These are phyloP conservation scores for Hirudinaria manillensis DNA, from an alignment of 2,888 invertebrate species.

Conservation along the genomic window DNA sequence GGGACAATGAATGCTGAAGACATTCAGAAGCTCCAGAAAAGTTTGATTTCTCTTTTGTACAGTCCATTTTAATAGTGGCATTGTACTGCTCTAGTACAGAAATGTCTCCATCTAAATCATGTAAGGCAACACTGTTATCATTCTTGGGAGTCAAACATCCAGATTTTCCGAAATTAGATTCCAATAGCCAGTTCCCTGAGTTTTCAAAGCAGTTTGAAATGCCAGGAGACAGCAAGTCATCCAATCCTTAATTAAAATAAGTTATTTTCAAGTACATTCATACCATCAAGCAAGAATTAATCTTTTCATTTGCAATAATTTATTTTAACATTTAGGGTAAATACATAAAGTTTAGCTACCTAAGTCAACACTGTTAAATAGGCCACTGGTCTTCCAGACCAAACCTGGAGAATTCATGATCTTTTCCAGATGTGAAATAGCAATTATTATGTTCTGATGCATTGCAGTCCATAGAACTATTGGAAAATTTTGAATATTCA, in stretches of 20 bases:
- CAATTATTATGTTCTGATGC: background rate
- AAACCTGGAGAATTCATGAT: constrained; percentile 21
- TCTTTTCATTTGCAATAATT: too few species aligned
- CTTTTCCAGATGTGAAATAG: constrained; percentile 3
- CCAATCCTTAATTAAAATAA: constrained; percentile 12
- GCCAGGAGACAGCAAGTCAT: constrained; percentile 16
- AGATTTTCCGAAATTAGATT: background rate
- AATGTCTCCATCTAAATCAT: too few species aligned
- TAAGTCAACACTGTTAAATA: constrained; percentile 29
- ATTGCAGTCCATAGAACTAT: background rate
- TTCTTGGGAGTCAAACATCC: too few species aligned
- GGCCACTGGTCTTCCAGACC: constrained; percentile 33
- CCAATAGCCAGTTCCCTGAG: background rate
- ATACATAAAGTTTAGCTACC: background rate
- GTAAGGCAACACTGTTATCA: too few species aligned
- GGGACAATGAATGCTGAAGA: too few species aligned
- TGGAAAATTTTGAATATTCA: background rate
- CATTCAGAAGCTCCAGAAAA: too few species aligned
- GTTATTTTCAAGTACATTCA: too few species aligned
- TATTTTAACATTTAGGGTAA: background rate
- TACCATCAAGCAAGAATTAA: too few species aligned
- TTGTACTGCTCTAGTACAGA: too few species aligned
- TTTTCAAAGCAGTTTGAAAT: constrained; percentile 3
- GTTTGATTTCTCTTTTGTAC: too few species aligned
- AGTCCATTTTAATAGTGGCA: too few species aligned